phyloP scores from a whole-genome alignment of 1,140 invertebrate species.

The Drosophila tristis region DNA sequence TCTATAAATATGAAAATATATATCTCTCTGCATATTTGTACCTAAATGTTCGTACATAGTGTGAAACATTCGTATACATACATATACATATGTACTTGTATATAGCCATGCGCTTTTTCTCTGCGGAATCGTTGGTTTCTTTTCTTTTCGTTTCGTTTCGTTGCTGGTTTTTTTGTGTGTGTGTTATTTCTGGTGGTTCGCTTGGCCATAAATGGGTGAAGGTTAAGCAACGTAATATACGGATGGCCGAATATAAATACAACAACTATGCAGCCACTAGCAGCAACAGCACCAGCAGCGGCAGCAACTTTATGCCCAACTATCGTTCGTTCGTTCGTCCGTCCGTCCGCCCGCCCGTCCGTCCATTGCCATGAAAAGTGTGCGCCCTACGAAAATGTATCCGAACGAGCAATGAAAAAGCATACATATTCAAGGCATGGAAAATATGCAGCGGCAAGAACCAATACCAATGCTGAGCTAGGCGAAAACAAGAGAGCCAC shows the following conservation, averaged over 20 bases:
- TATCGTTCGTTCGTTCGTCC: too few species aligned
- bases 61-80: neutral
- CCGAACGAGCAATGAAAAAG: constrained; percentile 13
- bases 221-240: constrained; percentile 69
- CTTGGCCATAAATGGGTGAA: constrained; percentile 67
- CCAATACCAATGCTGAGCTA: constrained; percentile 51
- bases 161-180: constrained; percentile 9
- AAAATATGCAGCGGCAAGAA: constrained; percentile 62
- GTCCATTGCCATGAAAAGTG: constrained; percentile 25
- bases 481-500: constrained; percentile 36
- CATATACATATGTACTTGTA: neutral
- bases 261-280: constrained; percentile 41
- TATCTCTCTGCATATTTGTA: constrained; percentile 7
- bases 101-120: constrained; percentile 27
- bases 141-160: neutral
- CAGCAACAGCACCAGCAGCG: constrained; percentile 28
- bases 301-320: constrained; percentile 32
- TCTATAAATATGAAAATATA: constrained; percentile 51
- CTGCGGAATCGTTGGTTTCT: constrained; percentile 11
- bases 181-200: constrained; percentile 33
- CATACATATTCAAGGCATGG: constrained; percentile 68
- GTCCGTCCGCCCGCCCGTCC: too few species aligned
- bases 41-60: constrained; percentile 12
- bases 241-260: constrained; percentile 60
- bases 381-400: constrained; percentile 28